Evolutionary conservation across 1,140 invertebrate genomes (phyloP), one percentile per base, ranked within the genome.

Genomic region (Drosophila chauvacae): DNA sequence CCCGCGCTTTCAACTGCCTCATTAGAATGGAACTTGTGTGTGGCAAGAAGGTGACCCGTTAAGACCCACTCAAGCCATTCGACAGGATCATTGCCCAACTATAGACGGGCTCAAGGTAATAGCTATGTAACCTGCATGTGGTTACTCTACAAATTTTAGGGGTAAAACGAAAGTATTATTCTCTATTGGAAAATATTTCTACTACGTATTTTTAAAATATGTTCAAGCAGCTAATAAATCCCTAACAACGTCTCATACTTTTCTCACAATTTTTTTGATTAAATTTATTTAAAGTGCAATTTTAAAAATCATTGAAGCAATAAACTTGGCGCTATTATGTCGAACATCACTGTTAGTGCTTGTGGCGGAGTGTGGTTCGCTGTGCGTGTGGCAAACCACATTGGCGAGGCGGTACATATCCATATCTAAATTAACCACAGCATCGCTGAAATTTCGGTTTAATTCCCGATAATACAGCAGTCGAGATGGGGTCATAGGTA

Each of bases 361-460:
- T 26, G 28, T 44, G 55, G 11, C 42, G 7, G 3, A 16, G 14
- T n/a, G 14, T 14, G 23, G 47, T 26, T 18, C 10, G 20, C 20
- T 11, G 33, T 28, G 62, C n/a, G 44, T 28, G 75, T 53, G 62
- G 28, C 50, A 62, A 79, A 78, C 77, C 81, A 39, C 81, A 88
- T 58, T 39, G 45, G 56, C 63, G 66, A 41, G 73, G 60, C 72
- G 64, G 65, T 63, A 72, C 28, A 72, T 66, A 72, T 63, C 69
- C 76, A 84, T 78, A 75, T 65, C 69, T 68, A 78, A 84, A 88
- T 88, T 76, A 90, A 78, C 84, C 85, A 42, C 72, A 69, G 55
- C 70, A 79, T 69, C 59, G 56, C 64, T 51, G 48, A 63, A 66
- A 57, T 56, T 64, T 80, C 30, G 39, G 39, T 28, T 65, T 80